These are phyloP conservation scores for Galeopterus variegatus DNA, from an alignment of 2,113 vertebrate species.

Conservation along the genomic window DNA sequence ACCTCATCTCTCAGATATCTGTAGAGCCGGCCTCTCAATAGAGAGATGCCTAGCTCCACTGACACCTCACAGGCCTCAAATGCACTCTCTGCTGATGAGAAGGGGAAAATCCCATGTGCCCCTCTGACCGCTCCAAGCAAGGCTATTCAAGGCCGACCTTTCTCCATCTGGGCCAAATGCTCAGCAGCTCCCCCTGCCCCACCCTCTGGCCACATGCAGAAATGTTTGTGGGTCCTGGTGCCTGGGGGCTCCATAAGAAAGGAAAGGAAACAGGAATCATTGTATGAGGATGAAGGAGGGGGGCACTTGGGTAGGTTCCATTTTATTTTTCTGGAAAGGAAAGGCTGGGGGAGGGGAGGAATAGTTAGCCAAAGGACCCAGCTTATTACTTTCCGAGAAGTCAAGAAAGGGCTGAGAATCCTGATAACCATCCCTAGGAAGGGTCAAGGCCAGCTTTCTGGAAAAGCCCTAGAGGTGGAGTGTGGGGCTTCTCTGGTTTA, in stretches of 20 bases:
- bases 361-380: neutral
- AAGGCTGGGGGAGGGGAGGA: neutral
- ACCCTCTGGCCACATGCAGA: too few species aligned
- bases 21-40: neutral
- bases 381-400: neutral
- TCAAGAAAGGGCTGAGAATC: neutral
- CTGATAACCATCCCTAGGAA: neutral
- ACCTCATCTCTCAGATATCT: neutral
- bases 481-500: neutral
- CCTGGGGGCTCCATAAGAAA: neutral
- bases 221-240: neutral
- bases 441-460: neutral
- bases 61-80: fast-evolving
- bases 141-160: neutral
- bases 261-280: neutral
- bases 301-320: neutral
- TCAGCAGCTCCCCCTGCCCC: neutral
- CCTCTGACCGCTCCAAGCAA: neutral
- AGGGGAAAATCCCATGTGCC: fast-evolving
- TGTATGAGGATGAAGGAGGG: too few species aligned
- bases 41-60: too few species aligned
- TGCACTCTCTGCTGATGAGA: fast-evolving
- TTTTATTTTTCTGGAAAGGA: neutral
- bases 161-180: too few species aligned
- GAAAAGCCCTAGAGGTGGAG: neutral